These are phyloP conservation scores for Apostichopus leukothele DNA, from an alignment of 53 echinoderm and acorn worm genomes.

Conservation along the genomic window DNA sequence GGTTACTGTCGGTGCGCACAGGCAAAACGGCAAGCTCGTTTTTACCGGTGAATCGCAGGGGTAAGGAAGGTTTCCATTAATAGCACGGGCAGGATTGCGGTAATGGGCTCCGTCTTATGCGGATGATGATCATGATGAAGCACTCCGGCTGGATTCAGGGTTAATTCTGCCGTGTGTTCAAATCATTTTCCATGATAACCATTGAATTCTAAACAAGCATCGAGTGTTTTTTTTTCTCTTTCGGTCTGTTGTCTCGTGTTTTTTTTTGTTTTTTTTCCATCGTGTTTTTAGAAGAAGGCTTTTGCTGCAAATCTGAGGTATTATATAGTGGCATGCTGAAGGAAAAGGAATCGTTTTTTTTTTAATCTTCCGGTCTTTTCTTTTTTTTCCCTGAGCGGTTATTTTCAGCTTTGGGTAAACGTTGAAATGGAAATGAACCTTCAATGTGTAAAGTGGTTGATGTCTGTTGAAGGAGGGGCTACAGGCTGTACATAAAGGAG, in stretches of 20 bases:
- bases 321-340: not conserved
- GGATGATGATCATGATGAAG: not conserved
- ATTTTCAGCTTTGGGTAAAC: not conserved
- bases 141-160: not conserved
- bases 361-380: not conserved
- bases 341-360: not conserved
- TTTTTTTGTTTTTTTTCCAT: not conserved
- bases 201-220: not conserved
- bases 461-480: not conserved
- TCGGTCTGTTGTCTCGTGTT: not conserved
- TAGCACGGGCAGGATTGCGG: constrained; percentile 14
- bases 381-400: not conserved
- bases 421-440: not conserved
- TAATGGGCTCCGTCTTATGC: not conserved
- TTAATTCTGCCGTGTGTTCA: not conserved
- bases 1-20: not conserved
- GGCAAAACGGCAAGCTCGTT: constrained; percentile 6
- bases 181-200: not conserved
- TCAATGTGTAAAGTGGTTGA: not conserved
- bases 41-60: constrained; percentile 17
- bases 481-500: not conserved
- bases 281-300: not conserved
- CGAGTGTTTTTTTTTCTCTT: not conserved
- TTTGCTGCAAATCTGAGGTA: not conserved
- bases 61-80: constrained; percentile 34